These are phyloP conservation scores for Pseudopleuronectes americanus DNA, from an alignment of 2,797 vertebrate genomes.

Conservation along the genomic window DNA sequence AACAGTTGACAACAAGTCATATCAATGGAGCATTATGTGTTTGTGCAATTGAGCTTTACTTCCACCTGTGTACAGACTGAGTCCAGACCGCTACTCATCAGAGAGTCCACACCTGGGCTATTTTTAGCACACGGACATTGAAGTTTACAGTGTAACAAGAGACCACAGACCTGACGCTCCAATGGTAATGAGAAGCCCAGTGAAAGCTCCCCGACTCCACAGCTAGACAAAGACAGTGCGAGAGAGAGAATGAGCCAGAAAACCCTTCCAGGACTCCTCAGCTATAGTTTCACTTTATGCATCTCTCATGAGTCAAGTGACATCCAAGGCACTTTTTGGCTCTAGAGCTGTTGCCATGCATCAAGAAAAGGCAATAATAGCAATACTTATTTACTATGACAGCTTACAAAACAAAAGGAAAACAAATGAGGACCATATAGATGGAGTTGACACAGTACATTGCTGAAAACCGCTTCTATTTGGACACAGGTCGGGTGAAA, in stretches of 20 bases:
- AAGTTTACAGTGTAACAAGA: conserved; percentile 71
- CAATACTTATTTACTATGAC: background rate
- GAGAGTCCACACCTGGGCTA: conserved; percentile 67
- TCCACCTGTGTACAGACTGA: conserved; percentile 37
- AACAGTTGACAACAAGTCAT: conserved; percentile 36
- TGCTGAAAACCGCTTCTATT: background rate
- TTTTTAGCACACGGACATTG: conserved; percentile 68
- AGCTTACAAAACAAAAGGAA: conserved; percentile 10
- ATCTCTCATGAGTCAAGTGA: conserved; percentile 4
- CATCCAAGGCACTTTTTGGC: conserved; percentile 21
- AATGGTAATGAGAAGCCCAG: conserved; percentile 71
- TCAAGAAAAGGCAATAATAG: conserved; percentile 20
- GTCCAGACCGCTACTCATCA: conserved; percentile 45
- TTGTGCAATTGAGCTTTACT: conserved; percentile 36
- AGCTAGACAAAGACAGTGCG: conserved; percentile 32
- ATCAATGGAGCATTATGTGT: conserved; percentile 36
- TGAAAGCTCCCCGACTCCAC: conserved; percentile 40
- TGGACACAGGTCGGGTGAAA: background rate
- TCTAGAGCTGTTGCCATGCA: conserved; percentile 21
- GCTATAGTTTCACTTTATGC: conserved; percentile 21
- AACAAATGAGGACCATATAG: conserved; percentile 3
- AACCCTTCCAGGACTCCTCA: conserved; percentile 3
- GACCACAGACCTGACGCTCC: conserved; percentile 53
- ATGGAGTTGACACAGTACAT: background rate
- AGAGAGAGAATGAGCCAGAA: conserved; percentile 32